Evolutionary conservation across 2,113 vertebrate species (phyloP).

Genomic region (Vulpes lagopus): DNA sequence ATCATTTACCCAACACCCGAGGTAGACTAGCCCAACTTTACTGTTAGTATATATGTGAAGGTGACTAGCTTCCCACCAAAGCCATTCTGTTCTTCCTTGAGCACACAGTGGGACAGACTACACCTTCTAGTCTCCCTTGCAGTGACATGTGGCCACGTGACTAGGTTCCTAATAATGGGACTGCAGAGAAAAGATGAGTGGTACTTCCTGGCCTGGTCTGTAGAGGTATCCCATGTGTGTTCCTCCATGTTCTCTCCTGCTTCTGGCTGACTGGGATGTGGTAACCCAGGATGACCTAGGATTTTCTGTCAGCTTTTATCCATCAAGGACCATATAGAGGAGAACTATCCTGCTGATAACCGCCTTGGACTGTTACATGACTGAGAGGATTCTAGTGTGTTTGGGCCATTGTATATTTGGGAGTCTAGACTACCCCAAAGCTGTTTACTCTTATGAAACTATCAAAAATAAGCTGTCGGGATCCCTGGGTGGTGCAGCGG

Average conservation of each 20-base stretch:
- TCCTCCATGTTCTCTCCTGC: not conserved
- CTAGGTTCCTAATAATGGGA: not conserved
- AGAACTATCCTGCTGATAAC: not conserved
- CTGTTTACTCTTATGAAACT: conserved; percentile 2
- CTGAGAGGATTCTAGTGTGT: not conserved
- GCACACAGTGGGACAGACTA: not conserved
- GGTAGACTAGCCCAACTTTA: not conserved
- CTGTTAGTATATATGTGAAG: conserved; percentile 2
- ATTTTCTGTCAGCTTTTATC: not conserved
- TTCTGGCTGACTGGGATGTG: not conserved
- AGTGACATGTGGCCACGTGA: not conserved
- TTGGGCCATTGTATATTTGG: not conserved
- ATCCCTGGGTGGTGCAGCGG: no score
- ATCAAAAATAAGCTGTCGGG: not conserved
- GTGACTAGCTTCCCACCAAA: not conserved
- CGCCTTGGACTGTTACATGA: conserved; percentile 12
- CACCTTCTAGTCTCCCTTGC: not conserved
- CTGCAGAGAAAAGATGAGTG: conserved; percentile 1
- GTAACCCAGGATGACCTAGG: not conserved
- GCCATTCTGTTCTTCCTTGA: not conserved
- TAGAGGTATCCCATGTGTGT: not conserved
- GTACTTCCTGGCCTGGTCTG: not conserved
- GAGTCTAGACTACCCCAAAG: conserved; percentile 22
- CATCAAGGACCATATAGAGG: not conserved
- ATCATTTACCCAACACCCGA: not conserved